Conservation (phyloP, 2,888 invertebrate genomes). For the Melanophora roralis region DNA sequence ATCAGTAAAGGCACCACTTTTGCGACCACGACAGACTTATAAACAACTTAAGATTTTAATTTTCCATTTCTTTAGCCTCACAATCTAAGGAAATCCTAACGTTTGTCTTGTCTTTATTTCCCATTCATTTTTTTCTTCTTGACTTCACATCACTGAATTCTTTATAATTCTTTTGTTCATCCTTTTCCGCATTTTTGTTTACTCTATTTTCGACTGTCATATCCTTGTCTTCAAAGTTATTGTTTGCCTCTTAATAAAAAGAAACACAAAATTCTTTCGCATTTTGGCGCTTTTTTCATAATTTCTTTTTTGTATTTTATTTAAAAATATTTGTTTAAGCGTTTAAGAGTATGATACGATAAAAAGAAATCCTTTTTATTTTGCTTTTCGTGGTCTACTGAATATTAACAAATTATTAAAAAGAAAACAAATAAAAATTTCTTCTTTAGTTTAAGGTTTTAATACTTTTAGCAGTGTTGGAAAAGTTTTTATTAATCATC, state of each 20-base stretch:
- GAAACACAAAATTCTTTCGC: slow-evolving; percentile 19
- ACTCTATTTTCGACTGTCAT: slow-evolving; percentile 39
- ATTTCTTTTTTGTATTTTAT: neutral
- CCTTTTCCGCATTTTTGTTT: neutral
- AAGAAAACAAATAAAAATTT: slow-evolving; percentile 6
- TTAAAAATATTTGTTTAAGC: slow-evolving; percentile 48
- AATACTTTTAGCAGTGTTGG: too few relatives aligned
- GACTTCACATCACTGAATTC: slow-evolving; percentile 50
- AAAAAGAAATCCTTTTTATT: slow-evolving; percentile 43
- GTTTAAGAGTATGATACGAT: slow-evolving; percentile 28
- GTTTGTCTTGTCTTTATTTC: neutral
- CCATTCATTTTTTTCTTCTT: slow-evolving; percentile 15
- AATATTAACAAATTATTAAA: slow-evolving; percentile 39
- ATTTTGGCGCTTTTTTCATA: slow-evolving; percentile 1
- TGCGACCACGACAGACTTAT: neutral
- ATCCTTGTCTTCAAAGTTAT: slow-evolving; percentile 51
- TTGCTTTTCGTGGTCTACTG: slow-evolving; percentile 48
- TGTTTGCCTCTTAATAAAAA: slow-evolving; percentile 41
- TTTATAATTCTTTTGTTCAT: slow-evolving; percentile 37
- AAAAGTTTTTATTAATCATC: too few relatives aligned
- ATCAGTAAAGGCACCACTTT: neutral
- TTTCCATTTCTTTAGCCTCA: slow-evolving; percentile 16
- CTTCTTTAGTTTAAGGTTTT: too few relatives aligned
- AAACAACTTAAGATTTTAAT: neutral
- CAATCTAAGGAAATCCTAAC: slow-evolving; percentile 11